Percentiles rank a stretch among this genome's conserved stretches.
Evolutionary conservation across 2,113 vertebrate species (phyloP).

Genomic region (Seriola rivoliana): DNA sequence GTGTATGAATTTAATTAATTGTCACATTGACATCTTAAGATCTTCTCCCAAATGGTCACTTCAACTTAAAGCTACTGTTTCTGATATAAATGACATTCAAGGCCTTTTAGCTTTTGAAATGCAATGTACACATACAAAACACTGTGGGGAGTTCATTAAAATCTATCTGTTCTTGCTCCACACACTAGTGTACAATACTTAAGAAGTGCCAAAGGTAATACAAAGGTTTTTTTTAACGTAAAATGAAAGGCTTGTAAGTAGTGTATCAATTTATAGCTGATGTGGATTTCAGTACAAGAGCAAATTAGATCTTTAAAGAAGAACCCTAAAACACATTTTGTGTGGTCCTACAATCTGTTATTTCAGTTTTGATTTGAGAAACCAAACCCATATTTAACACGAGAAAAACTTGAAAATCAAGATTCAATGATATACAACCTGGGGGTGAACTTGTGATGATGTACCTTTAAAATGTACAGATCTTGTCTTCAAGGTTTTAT

Average conservation of each 20-base stretch:
- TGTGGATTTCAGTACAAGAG: neutral
- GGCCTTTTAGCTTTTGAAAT: slow-evolving; percentile 10
- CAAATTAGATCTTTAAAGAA: neutral
- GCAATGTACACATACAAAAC: neutral
- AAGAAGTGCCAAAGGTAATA: slow-evolving; percentile 5
- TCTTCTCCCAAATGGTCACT: slow-evolving; percentile 12
- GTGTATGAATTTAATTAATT: slow-evolving; percentile 10
- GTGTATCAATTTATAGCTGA: neutral
- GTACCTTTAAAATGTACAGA: neutral
- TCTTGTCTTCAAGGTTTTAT: slow-evolving; percentile 6
- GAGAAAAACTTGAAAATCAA: neutral
- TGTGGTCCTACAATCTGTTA: neutral
- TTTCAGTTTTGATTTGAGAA: slow-evolving; percentile 13
- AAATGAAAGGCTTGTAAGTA: slow-evolving; percentile 4
- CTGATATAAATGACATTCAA: slow-evolving; percentile 6
- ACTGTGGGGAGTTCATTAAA: neutral
- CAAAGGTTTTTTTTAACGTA: neutral
- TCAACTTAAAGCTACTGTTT: slow-evolving; percentile 2
- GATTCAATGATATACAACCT: slow-evolving; percentile 2
- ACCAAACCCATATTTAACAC: neutral
- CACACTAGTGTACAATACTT: neutral
- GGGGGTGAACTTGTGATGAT: neutral
- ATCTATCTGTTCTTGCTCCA: neutral
- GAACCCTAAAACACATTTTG: neutral
- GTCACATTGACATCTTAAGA: neutral